These are phyloP conservation scores for Montipora efflorescens DNA, from an alignment of 64 coral and sea anemone genomes.

Conservation along the genomic window DNA sequence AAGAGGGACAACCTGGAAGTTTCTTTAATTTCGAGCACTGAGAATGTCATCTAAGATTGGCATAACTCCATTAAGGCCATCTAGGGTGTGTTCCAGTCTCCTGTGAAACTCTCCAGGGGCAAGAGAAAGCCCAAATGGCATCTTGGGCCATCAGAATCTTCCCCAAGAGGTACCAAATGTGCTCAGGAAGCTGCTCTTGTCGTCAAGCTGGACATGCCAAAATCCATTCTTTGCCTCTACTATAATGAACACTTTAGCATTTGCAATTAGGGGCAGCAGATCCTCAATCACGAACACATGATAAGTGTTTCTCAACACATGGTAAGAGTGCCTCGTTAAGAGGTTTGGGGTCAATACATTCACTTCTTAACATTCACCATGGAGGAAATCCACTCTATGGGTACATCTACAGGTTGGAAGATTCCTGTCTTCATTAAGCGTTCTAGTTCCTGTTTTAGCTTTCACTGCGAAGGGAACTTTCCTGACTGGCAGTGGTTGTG, in stretches of 20 bases:
- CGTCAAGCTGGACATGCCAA: constrained; percentile 54
- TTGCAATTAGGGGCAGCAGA: constrained; percentile 19
- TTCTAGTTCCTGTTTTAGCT: constrained; percentile 65
- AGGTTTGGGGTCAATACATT: constrained; percentile 49
- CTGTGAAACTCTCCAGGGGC: constrained; percentile 67
- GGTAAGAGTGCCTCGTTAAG: constrained; percentile 58
- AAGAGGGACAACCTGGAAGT: too few species aligned
- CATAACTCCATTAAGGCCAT: constrained; percentile 25
- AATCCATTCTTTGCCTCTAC: constrained; percentile 58
- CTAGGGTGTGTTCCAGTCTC: constrained; percentile 26
- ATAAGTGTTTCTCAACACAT: neutral
- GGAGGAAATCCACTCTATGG: constrained; percentile 45
- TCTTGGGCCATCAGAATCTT: constrained; percentile 38
- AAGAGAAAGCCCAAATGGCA: constrained; percentile 64
- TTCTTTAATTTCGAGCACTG: too few species aligned
- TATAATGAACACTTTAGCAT: constrained; percentile 51
- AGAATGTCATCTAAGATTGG: constrained; percentile 68
- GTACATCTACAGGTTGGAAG: constrained; percentile 54
- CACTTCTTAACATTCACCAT: constrained; percentile 30
- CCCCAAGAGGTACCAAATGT: constrained; percentile 40
- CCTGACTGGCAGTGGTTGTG: constrained; percentile 41
- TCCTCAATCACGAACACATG: constrained; percentile 33
- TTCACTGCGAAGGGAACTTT: constrained; percentile 62
- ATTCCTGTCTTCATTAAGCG: constrained; percentile 24
- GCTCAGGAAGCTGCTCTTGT: constrained; percentile 25